phyloP scores from a whole-genome alignment of 2,113 vertebrate species.

The Mobula hypostoma region DNA sequence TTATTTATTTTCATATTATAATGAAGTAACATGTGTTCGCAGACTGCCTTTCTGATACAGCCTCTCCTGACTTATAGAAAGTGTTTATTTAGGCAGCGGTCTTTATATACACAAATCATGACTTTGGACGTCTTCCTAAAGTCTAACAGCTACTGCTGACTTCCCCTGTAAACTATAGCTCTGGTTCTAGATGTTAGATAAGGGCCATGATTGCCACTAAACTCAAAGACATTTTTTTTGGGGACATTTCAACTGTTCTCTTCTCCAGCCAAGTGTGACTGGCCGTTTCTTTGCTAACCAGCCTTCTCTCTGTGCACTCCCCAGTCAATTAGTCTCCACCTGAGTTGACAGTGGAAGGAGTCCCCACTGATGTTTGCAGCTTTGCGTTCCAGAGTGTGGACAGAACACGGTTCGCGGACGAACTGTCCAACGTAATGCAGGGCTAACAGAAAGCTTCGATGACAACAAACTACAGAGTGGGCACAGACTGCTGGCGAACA shows the following conservation, averaged over 20 bases:
- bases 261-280: too few species aligned
- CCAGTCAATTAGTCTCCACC: background rate
- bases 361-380: too few species aligned
- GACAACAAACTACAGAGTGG: too few species aligned
- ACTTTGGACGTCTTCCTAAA: slow-evolving; percentile 30
- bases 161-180: background rate
- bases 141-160: slow-evolving; percentile 19
- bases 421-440: too few species aligned
- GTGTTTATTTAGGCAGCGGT: slow-evolving; percentile 35
- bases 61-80: slow-evolving; percentile 6
- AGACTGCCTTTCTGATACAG: background rate
- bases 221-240: background rate
- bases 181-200: background rate
- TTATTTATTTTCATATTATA: slow-evolving; percentile 38
- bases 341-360: too few species aligned
- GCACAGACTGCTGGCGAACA: too few species aligned
- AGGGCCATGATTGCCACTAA: background rate
- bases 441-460: too few species aligned
- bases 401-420: too few species aligned
- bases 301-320: background rate
- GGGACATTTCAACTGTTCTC: background rate
- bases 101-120: slow-evolving; percentile 30
- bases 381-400: too few species aligned
- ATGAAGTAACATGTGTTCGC: slow-evolving; percentile 37
- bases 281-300: background rate